A percentile compares a stretch with the other conserved stretches of the same genome.
These are phyloP conservation scores for Drosophila diplacantha DNA, from an alignment of 2,888 invertebrate species.

Conservation along the genomic window DNA sequence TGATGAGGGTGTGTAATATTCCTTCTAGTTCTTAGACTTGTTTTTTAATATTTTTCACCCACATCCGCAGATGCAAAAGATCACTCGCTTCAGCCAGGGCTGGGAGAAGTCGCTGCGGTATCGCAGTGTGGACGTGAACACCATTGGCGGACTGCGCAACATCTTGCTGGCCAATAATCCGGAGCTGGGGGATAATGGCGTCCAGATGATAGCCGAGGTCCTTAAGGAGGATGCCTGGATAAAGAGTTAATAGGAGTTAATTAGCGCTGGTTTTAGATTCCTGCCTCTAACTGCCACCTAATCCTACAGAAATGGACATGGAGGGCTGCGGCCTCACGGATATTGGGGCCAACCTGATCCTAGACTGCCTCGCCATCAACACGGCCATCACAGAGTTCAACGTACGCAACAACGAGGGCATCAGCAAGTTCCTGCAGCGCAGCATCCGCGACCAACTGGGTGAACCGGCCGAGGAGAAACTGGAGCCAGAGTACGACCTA, in stretches of 20 bases:
- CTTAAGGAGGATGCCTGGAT: slow-evolving; percentile 89
- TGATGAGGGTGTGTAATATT: slow-evolving; percentile 81
- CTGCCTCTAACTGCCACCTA: too few relatives aligned
- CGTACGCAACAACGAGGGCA: slow-evolving; percentile 81
- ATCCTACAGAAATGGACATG: slow-evolving; percentile 82
- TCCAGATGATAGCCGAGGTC: slow-evolving; percentile 82
- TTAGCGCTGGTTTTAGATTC: neutral
- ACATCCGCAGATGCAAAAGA: slow-evolving; percentile 81
- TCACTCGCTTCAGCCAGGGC: slow-evolving; percentile 86
- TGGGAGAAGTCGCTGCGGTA: slow-evolving; percentile 90
- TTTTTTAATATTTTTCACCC: neutral
- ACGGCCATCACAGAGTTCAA: slow-evolving; percentile 84
- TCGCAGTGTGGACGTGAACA: slow-evolving; percentile 84
- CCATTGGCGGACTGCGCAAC: slow-evolving; percentile 85
- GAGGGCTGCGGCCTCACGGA: slow-evolving; percentile 87
- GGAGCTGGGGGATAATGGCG: slow-evolving; percentile 82
- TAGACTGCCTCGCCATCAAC: slow-evolving; percentile 82
- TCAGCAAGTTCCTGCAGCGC: slow-evolving; percentile 79
- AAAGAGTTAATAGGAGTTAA: slow-evolving; percentile 79
- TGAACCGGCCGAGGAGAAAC: slow-evolving; percentile 64
- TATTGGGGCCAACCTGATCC: slow-evolving; percentile 79
- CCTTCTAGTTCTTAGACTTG: accelerated
- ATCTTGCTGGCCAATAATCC: slow-evolving; percentile 85
- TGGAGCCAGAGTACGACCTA: slow-evolving; percentile 70
- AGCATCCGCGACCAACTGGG: slow-evolving; percentile 79